Base-by-base conservation (phyloP, 2,888 invertebrate genomes). In the Clusia tigrina region DNA sequence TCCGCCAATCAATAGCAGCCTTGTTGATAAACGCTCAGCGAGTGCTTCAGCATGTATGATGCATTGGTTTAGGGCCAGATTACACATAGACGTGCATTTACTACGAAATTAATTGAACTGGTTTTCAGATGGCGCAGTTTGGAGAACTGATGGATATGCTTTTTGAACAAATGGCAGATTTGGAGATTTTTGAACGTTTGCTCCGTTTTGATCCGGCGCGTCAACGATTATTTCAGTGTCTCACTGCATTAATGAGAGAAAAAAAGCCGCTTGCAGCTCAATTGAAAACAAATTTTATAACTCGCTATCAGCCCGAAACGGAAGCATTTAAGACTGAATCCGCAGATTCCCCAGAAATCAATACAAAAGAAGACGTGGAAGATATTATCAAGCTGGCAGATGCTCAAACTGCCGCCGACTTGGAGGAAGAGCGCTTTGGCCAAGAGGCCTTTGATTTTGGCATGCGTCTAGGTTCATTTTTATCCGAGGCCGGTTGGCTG, bases 401-500 rank as follows among this genome's bases (percentile, higher is more conserved):
- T 20, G 22, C 18, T 9, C 20, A 48, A 9, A 15, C 18, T 20
- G 48, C 18, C 20, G 48, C 18, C 22, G 18, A 18, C 22, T 12
- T 42, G 10, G 42, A 42, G 3, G 42, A 15, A 15, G n/a, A 3
- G n/a, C 10, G n/a, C 9, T 48, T 48, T 48, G 48, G 48, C 22
- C 20, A 18, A 2, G 48, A 63, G n/a, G 65, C 60, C 22, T 77
- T 83, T 24, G 81, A 81, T 66, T 76, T 81, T 65, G 84, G 83
- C 10, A 62, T 83, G 58, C 77, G 81, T 38, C 54, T 85, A 85
- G 93, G 92, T 63, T 88, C 88, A 66, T 96, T 96, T 85, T 88
- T 96, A 2, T 91, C 91, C 78, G 96, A 96, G 79, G 93, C 93
- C 0, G 95, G 95, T 0, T 95, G 94, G 93, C 91, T 91, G 80